Percentiles rank a stretch among this genome's conserved stretches.
These are phyloP conservation scores for Sylvietta virens DNA, from an alignment of 2,113 vertebrate species.

Conservation along the genomic window DNA sequence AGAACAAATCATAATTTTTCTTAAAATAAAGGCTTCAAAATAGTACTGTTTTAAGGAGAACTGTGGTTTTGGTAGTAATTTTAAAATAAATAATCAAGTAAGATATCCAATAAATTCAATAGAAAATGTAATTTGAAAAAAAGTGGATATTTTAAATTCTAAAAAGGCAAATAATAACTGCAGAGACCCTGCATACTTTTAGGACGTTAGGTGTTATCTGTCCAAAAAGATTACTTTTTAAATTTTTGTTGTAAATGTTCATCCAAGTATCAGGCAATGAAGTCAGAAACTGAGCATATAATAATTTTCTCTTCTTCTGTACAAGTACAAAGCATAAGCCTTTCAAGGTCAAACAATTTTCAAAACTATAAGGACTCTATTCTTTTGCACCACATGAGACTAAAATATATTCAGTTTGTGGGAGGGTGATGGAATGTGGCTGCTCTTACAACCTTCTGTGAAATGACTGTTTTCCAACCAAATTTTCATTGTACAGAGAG, in stretches of 20 bases:
- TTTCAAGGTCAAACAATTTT: slow-evolving; percentile 54
- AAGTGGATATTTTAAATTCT: not conserved
- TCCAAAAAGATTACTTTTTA: slow-evolving; percentile 21
- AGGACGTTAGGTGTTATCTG: slow-evolving; percentile 13
- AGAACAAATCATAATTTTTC: not conserved
- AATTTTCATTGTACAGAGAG: not conserved
- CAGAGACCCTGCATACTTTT: not conserved
- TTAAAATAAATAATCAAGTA: not conserved
- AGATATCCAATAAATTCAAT: not conserved
- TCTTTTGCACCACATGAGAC: not conserved
- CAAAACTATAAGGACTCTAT: not conserved
- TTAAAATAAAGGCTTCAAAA: not conserved
- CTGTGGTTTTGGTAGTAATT: not conserved
- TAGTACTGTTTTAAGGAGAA: not conserved
- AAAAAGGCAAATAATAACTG: slow-evolving; percentile 45
- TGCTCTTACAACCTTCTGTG: not conserved
- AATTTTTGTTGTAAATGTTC: slow-evolving; percentile 60
- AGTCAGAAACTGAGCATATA: slow-evolving; percentile 38
- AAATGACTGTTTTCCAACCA: not conserved
- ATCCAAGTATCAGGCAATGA: slow-evolving; percentile 29
- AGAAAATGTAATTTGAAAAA: slow-evolving; percentile 7
- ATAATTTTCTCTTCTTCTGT: slow-evolving; percentile 31
- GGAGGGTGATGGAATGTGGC: not conserved
- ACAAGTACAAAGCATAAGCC: not conserved
- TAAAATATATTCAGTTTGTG: slow-evolving; percentile 9